phyloP scores from a whole-genome alignment of 2,888 invertebrate genomes.

The Mylabris sibirica region DNA sequence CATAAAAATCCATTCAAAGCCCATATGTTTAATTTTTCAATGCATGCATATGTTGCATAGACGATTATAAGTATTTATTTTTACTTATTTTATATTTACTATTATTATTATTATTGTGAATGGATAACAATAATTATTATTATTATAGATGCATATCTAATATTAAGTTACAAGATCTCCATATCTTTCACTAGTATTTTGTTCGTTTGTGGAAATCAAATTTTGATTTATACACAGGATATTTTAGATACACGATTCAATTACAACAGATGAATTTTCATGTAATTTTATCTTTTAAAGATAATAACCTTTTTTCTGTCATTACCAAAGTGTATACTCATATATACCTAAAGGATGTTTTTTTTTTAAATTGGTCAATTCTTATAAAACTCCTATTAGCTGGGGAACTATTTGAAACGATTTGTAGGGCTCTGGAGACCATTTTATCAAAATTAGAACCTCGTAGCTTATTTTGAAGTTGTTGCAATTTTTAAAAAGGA shows the following conservation, averaged over 20 bases:
- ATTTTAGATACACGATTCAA: slow-evolving; percentile 13
- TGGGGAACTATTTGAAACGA: too few relatives aligned
- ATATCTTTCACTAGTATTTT: neutral
- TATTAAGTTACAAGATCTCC: slow-evolving; percentile 5
- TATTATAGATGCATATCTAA: slow-evolving; percentile 14
- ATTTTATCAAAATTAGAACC: too few relatives aligned
- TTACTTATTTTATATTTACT: neutral
- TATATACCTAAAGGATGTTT: too few relatives aligned
- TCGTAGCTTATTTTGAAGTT: too few relatives aligned
- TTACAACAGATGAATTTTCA: slow-evolving; percentile 12
- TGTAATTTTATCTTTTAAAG: slow-evolving; percentile 1
- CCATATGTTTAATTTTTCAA: neutral
- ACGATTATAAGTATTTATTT: neutral
- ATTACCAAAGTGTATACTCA: neutral
- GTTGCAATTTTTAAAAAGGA: too few relatives aligned
- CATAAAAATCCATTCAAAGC: neutral
- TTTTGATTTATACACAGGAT: slow-evolving; percentile 1
- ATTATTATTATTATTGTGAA: slow-evolving; percentile 5
- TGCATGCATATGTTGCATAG: neutral
- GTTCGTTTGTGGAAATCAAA: slow-evolving; percentile 8
- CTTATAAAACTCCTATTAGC: too few relatives aligned
- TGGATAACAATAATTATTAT: neutral
- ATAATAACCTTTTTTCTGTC: neutral
- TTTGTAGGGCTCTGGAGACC: too few relatives aligned
- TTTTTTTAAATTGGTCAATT: too few relatives aligned